These are phyloP conservation scores for Dipodomys ordii DNA, from an alignment of 2,113 vertebrate species.

Conservation along the genomic window DNA sequence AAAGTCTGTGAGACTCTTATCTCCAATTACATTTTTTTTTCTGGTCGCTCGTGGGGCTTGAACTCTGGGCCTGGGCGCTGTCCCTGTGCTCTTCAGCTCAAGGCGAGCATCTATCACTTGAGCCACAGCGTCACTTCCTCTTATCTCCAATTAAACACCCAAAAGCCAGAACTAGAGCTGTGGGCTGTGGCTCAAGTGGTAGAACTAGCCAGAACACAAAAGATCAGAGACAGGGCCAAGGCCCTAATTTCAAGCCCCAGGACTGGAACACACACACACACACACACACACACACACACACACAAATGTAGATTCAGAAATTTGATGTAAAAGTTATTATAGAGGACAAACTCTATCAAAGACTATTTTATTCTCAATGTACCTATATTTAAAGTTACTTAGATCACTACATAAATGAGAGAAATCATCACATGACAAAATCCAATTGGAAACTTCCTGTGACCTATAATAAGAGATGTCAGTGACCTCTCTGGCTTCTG, in stretches of 20 bases:
- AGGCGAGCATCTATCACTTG: too few relatives aligned
- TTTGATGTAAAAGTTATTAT: neutral
- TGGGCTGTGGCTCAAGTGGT: neutral
- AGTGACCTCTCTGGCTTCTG: neutral
- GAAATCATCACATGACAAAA: neutral
- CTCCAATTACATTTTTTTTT: too few relatives aligned
- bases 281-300: too few relatives aligned
- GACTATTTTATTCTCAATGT: neutral
- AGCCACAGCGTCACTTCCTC: too few relatives aligned
- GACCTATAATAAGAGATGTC: neutral
- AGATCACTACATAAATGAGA: neutral
- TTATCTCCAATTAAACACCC: too few relatives aligned
- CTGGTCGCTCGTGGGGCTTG: too few relatives aligned
- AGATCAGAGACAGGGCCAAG: neutral
- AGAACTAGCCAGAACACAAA: neutral
- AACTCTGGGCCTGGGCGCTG: too few relatives aligned
- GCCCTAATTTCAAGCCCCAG: neutral
- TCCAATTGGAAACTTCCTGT: neutral
- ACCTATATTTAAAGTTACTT: neutral
- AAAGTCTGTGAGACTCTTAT: too few relatives aligned
- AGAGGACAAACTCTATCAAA: neutral
- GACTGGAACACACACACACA: neutral
- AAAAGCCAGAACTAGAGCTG: neutral
- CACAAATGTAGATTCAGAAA: conserved; percentile 28
- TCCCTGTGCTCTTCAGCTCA: too few relatives aligned